These are phyloP conservation scores for Misgurnus anguillicaudatus DNA, from an alignment of 2,113 vertebrate genomes.

Conservation along the genomic window DNA sequence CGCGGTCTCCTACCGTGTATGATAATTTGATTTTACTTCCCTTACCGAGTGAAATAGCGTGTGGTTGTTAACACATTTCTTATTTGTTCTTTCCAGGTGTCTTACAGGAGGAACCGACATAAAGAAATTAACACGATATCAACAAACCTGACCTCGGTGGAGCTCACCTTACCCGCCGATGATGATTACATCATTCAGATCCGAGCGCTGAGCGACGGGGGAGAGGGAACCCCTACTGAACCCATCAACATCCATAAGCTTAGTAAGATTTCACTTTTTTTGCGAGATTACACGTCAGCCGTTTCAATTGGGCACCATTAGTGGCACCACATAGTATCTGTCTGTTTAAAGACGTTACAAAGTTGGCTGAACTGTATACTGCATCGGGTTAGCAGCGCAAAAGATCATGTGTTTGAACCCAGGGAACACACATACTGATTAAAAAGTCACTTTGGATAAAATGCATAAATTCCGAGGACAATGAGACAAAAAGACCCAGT, in stretches of 20 bases:
- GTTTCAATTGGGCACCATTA: too few relatives aligned
- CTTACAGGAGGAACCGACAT: slow-evolving; percentile 85
- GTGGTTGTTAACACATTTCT: slow-evolving; percentile 10
- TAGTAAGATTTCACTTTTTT: slow-evolving; percentile 64
- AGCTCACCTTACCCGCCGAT: slow-evolving; percentile 80
- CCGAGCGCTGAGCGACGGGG: slow-evolving; percentile 83
- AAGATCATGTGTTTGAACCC: too few relatives aligned
- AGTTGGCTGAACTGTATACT: too few relatives aligned
- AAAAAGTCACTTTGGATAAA: too few relatives aligned
- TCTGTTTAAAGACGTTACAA: too few relatives aligned
- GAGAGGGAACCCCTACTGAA: slow-evolving; percentile 85
- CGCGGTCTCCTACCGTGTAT: neutral
- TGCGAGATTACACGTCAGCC: neutral
- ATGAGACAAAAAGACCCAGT: too few relatives aligned
- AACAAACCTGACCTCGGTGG: slow-evolving; percentile 80
- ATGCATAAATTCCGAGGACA: too few relatives aligned
- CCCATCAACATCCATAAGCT: slow-evolving; percentile 87
- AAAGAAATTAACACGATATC: slow-evolving; percentile 72
- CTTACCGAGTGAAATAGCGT: slow-evolving; percentile 25
- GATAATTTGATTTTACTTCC: slow-evolving; percentile 25
- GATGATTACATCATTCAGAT: slow-evolving; percentile 89
- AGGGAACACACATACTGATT: too few relatives aligned
- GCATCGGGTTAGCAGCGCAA: too few relatives aligned
- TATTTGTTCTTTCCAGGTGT: slow-evolving; percentile 74
- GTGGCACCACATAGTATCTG: too few relatives aligned